Base-by-base conservation (phyloP, 92 coral and sea anemone genomes). In the Palythoa caribaeorum region DNA sequence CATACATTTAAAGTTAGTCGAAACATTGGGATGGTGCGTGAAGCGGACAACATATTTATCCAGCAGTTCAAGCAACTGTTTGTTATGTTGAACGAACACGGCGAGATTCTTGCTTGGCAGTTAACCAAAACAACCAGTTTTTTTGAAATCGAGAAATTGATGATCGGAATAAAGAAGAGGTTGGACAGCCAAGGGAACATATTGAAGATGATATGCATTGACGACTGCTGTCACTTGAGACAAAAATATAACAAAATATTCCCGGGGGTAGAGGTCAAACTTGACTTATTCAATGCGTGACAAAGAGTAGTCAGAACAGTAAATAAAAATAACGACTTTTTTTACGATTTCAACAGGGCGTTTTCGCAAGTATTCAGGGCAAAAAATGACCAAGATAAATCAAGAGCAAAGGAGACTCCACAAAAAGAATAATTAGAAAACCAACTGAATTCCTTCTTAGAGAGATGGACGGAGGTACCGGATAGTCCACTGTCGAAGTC, bases 91-190 rank as follows among this genome's bases (percentile, higher is more conserved):
- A 80, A 80, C 63, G 85, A 80, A 68, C 36, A 62, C 11, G 85
- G 85, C 50, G 48, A 52, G 40, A 70, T 80, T 62, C 19, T 80
- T 3, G 74, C 85, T n/a, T 86, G 89, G 89, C 89, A 76, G 80
- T 54, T 87, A 5, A 35, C 83, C 36, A 36, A 76, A 38, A 83
- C 84, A 54, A 87, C 89, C 3, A 54, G 65, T 16, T 87, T 77
- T 51, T 11, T 11, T 38, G 73, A 66, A 54, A 59, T 84, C 13
- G 20, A 73, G 50, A 57, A 66, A 19, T 38, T 66, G 28, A 48
- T 84, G 51, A 71, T n/a, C 19, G 65, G 78, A 7, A 28, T 84
- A 47, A 84, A 84, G 55, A 10, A 20, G 9, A 44, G 80, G 39
- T 63, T 84, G 14, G 80, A 84, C 55, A 35, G 48, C 28, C 80